Evolutionary conservation across 2,888 invertebrate genomes (phyloP).

Genomic region (Biston betularia): DNA sequence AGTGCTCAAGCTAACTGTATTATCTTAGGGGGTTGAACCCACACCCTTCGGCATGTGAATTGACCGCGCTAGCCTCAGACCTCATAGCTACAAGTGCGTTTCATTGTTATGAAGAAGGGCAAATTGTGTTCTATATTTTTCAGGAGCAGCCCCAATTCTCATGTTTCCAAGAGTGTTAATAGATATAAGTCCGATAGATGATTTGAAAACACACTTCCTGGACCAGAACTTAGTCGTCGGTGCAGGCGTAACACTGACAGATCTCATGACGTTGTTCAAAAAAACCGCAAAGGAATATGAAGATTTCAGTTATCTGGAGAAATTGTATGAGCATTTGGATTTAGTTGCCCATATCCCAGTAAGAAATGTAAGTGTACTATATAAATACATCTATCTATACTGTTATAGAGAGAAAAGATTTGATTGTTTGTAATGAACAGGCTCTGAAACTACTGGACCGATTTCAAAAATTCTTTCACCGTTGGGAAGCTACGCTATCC

Average conservation of each 20-base stretch:
- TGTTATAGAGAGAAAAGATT: too few relatives aligned
- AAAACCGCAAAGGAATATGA: slow-evolving; percentile 56
- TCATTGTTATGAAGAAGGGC: neutral
- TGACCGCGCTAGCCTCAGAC: too few relatives aligned
- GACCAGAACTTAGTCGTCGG: slow-evolving; percentile 85
- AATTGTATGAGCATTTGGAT: slow-evolving; percentile 88
- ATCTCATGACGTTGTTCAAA: slow-evolving; percentile 82
- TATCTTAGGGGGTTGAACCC: too few relatives aligned
- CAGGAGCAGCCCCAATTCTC: slow-evolving; percentile 77
- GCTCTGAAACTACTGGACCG: too few relatives aligned
- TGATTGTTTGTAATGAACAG: too few relatives aligned
- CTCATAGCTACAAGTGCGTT: too few relatives aligned
- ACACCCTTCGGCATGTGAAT: too few relatives aligned
- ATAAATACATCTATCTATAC: too few relatives aligned
- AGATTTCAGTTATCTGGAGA: slow-evolving; percentile 86
- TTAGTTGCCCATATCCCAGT: slow-evolving; percentile 91
- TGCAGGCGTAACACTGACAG: slow-evolving; percentile 86
- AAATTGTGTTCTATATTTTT: slow-evolving; percentile 31
- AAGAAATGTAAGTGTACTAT: slow-evolving; percentile 87
- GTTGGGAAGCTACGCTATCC: too few relatives aligned
- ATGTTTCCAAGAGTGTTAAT: slow-evolving; percentile 84
- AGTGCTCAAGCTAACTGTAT: too few relatives aligned
- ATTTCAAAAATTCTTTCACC: too few relatives aligned
- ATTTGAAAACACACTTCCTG: slow-evolving; percentile 78
- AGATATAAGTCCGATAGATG: slow-evolving; percentile 87